phyloP scores from a whole-genome alignment of 2,113 vertebrate species.

The Python bivittatus region DNA sequence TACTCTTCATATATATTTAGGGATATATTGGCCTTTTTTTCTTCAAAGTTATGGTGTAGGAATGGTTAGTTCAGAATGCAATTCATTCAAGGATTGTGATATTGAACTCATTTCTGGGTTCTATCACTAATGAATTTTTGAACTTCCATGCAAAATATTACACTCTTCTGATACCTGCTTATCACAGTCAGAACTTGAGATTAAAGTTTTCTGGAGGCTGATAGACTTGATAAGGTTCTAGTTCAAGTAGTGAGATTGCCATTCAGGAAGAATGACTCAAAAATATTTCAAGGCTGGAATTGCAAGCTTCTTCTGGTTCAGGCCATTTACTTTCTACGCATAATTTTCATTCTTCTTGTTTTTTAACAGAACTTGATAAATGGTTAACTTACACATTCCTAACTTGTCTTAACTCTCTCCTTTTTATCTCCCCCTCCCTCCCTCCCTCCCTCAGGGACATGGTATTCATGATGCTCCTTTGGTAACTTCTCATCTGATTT shows the following conservation, averaged over 20 bases:
- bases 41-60: background rate
- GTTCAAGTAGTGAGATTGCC: background rate
- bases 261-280: background rate
- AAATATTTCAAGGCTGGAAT: background rate
- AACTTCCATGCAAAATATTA: background rate
- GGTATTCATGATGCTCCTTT: no score
- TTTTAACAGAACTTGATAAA: no score
- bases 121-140: background rate
- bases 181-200: background rate
- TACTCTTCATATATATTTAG: background rate
- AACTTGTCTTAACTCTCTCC: no score
- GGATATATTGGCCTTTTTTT: background rate
- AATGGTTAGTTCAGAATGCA: background rate
- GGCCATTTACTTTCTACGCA: background rate
- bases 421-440: no score
- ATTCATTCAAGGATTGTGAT: background rate
- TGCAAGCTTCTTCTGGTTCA: background rate
- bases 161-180: background rate
- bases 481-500: no score
- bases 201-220: background rate
- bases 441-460: no score
- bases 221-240: background rate
- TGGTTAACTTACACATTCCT: no score
- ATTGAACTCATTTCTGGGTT: background rate
- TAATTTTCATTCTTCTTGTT: no score